A percentile compares a stretch with the other conserved stretches of the same genome.
phyloP scores from a whole-genome alignment of 2,888 invertebrate genomes.

The Synergus gifuensis region DNA sequence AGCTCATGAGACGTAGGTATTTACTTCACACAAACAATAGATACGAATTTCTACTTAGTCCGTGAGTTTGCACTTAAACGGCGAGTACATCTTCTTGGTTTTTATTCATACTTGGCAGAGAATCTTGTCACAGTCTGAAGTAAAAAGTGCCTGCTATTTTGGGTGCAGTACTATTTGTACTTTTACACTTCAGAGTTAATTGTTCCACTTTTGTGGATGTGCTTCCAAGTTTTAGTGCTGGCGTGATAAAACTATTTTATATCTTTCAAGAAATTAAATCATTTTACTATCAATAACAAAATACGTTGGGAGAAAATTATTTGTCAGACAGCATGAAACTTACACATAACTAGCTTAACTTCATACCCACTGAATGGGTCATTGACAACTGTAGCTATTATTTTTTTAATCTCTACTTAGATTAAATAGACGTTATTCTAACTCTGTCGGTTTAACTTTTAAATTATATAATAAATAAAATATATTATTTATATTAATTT shows the following conservation, averaged over 20 bases:
- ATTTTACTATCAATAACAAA: neutral
- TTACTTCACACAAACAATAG: constrained; percentile 26
- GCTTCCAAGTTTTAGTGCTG: neutral
- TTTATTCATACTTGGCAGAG: constrained; percentile 32
- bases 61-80: constrained; percentile 31
- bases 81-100: constrained; percentile 27
- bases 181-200: constrained; percentile 1
- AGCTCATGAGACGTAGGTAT: constrained; percentile 19
- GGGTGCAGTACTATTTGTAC: neutral
- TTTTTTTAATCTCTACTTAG: too few relatives aligned
- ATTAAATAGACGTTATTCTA: too few relatives aligned
- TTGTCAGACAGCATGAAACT: neutral
- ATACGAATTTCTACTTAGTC: constrained; percentile 21
- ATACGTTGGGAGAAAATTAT: neutral
- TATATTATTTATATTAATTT: too few relatives aligned
- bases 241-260: neutral
- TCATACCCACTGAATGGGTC: too few relatives aligned
- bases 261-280: neutral
- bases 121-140: constrained; percentile 10
- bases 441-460: too few relatives aligned
- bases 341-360: neutral
- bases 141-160: constrained; percentile 23
- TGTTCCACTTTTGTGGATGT: neutral
- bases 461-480: too few relatives aligned
- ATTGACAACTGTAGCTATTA: too few relatives aligned